Conservation (phyloP, 2,797 vertebrate species). For the Anisognathus igniventris region DNA sequence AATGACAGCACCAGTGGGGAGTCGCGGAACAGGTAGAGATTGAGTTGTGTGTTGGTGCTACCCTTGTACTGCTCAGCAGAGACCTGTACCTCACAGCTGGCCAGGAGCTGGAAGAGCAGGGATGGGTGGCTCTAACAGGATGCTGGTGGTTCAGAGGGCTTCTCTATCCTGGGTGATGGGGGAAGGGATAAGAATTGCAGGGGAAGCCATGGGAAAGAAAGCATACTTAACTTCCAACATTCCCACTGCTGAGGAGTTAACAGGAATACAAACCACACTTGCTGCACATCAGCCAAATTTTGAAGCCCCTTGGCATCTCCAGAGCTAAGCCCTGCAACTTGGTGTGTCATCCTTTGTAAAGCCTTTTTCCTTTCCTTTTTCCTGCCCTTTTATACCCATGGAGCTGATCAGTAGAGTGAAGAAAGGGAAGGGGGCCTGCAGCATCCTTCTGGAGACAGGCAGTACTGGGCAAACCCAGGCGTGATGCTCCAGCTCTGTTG, state of each 20-base stretch:
- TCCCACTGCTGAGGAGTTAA: conserved; percentile 29
- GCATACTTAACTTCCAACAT: conserved; percentile 22
- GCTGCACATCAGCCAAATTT: conserved; percentile 18
- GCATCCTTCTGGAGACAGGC: conserved; percentile 18
- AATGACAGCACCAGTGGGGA: conserved; percentile 70
- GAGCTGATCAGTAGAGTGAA: neutral
- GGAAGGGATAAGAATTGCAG: neutral
- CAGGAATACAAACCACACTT: neutral
- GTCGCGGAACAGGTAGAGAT: conserved; percentile 77
- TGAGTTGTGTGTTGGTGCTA: conserved; percentile 64
- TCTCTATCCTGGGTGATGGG: neutral
- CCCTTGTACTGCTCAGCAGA: conserved; percentile 73
- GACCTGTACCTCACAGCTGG: conserved; percentile 75
- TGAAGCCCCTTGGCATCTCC: conserved; percentile 3
- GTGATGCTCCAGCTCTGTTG: conserved; percentile 16
- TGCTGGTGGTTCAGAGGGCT: conserved; percentile 12
- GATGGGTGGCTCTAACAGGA: conserved; percentile 1
- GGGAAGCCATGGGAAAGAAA: conserved; percentile 23
- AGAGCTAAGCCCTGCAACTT: conserved; percentile 32
- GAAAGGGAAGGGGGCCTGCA: neutral
- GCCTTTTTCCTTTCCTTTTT: neutral
- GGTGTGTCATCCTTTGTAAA: conserved; percentile 37
- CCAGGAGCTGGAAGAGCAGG: conserved; percentile 65
- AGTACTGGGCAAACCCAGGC: neutral
- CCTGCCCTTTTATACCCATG: neutral